Evolutionary conservation across 2,888 invertebrate species (phyloP), one percentile per base, ranked within the genome.

Genomic region (Agriopis marginaria): DNA sequence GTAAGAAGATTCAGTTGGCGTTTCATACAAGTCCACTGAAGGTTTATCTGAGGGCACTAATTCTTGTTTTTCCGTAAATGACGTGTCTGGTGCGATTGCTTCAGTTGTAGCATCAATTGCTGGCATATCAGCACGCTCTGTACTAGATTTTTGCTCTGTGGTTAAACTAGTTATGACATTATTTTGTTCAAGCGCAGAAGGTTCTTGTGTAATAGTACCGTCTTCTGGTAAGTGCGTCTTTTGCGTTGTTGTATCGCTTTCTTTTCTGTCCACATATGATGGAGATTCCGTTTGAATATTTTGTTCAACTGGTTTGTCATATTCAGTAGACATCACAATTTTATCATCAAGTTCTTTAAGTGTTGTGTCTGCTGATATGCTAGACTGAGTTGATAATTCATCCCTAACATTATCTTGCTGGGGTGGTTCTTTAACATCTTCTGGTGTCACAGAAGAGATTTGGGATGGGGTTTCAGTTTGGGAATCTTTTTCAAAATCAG

Each of bases 1-100:
- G 17, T 55, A 59, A 7, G 66, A 45, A 44, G 67, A 59, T 63
- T 65, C 74, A 17, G 70, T 70, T 39, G 56, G 9, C n/a, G 63
- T 17, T 23, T 50, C 56, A 12, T 69, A 47, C 0, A 56, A 40
- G 8, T 70, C 68, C 4, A 56, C 45, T 17, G 17, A 40, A 44
- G 49, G 50, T 53, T 64, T 61, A 32, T 65, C 64, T 63, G 70
- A 40, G 39, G 44, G 53, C 39, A 11, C 50, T 10, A 56, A 56
- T 58, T 73, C 59, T 56, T 65, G 47, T 50, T n/a, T 64, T 50
- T 61, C 64, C 56, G 55, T 51, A 51, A 53, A 32, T 3, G 59
- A 51, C 49, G 60, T 61, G 42, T 59, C 67, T 12, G 63, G 60
- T 9, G 11, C 32, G 2, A 53, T 55, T 47, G 61, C 45, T 67